Percentiles rank a stretch among this genome's conserved stretches.
These are phyloP conservation scores for Macrophya alboannulata DNA, from an alignment of 2,888 invertebrate genomes.

Conservation along the genomic window DNA sequence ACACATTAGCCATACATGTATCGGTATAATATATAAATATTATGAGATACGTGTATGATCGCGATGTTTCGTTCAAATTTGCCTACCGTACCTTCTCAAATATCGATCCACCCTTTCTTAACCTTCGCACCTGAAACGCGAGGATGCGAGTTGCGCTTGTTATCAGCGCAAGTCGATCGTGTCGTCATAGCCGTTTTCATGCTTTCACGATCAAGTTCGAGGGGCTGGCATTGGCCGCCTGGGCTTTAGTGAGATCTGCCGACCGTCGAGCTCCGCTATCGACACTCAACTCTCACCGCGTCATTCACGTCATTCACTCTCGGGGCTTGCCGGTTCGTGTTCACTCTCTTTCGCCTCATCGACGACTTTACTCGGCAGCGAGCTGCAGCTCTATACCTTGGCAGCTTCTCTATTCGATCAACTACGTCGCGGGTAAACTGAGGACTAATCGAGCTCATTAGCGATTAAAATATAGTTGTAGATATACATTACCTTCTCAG, in stretches of 20 bases:
- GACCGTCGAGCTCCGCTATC: constrained; percentile 27
- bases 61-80: too few relatives aligned
- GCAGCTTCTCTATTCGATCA: neutral
- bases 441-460: neutral
- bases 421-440: neutral
- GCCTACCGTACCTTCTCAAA: too few relatives aligned
- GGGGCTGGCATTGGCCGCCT: constrained; percentile 78
- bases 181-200: constrained; percentile 69
- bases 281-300: constrained; percentile 58
- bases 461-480: too few relatives aligned
- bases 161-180: constrained; percentile 44
- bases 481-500: too few relatives aligned
- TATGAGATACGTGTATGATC: too few relatives aligned
- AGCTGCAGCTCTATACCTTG: neutral
- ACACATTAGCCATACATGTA: too few relatives aligned
- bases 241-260: constrained; percentile 69
- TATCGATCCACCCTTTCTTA: neutral
- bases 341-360: constrained; percentile 70
- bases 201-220: constrained; percentile 78
- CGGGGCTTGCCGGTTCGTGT: constrained; percentile 67
- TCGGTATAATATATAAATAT: too few relatives aligned
- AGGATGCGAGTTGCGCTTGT: neutral
- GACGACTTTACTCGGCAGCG: neutral
- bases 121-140: neutral
- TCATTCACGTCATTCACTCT: constrained; percentile 75